Base-by-base conservation (phyloP, 2,888 invertebrate genomes). In the Spicauda simplicius region DNA sequence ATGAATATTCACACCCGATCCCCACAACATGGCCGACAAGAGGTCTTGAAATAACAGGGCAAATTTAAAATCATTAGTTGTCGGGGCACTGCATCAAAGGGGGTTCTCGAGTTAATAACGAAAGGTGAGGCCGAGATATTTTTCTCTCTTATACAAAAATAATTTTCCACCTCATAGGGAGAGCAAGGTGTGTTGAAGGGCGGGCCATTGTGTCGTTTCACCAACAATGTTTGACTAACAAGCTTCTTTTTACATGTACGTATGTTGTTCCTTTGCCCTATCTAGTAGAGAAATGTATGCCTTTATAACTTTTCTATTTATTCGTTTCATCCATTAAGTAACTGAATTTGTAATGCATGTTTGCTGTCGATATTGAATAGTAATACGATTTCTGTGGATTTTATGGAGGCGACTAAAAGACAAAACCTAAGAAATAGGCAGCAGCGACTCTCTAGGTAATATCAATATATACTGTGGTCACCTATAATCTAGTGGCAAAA, bases 51-150 rank as follows among this genome's bases (percentile, higher is more conserved):
- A 83, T 85, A 86, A 84, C 81, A 76, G 80, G 79, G 80, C 72
- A 78, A 81, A 81, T 87, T 87, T 87, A 84, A 88, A 91, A 87
- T 86, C 89, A 90, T 91, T 89, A 90, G 86, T 83, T 83, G 72
- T 72, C 75, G 78, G 77, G 84, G 82, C 76, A 77, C 83, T 89
- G 86, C 84, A 88, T 90, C 87, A 91, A 90, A 90, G 86, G 80
- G 76, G 72, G 50, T 77, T 73, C 78, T 82, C 76, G 76, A 87
- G 89, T 91, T 90, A 90, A 92, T 91, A 91, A 89, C 76, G 86
- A 83, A 90, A 90, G 90, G 88, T 87, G 88, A 88, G 83, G 83
- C 80, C 71, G 82, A 85, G 86, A 86, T 87, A 82, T 87, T 86
- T 87, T 86, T 81, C 84, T 77, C 82, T 80, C 84, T 81, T 79